A percentile compares a stretch with the other conserved stretches of the same genome.
Conservation (phyloP, 2,888 invertebrate species). For the Polydrusus cervinus region DNA sequence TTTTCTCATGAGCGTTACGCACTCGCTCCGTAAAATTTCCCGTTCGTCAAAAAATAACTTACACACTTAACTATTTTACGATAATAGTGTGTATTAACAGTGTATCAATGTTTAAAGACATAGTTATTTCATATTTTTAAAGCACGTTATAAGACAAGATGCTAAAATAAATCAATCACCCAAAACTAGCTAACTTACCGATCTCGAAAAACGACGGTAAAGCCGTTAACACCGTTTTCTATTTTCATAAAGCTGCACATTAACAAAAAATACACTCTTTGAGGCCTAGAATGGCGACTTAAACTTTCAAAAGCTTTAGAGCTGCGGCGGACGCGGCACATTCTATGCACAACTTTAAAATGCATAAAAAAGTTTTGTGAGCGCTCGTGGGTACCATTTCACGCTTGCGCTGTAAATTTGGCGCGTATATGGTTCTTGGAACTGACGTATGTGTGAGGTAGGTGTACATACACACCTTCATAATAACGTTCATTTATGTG, state of each 20-base stretch:
- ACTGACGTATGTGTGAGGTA: constrained; percentile 21
- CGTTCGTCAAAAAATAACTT: no score
- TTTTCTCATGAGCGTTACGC: no score
- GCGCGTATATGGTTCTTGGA: constrained; percentile 10
- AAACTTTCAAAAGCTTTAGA: constrained; percentile 23
- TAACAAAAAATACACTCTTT: constrained; percentile 4
- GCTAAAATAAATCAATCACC: not conserved
- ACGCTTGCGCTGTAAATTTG: constrained; percentile 21
- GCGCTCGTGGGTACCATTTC: constrained; percentile 12
- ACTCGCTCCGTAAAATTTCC: no score
- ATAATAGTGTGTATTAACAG: no score
- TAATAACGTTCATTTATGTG: constrained; percentile 1
- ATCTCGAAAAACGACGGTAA: not conserved
- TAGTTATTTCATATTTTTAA: no score
- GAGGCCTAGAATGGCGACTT: constrained; percentile 1
- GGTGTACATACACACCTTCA: constrained; percentile 8
- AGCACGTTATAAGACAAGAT: no score
- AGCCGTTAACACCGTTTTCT: not conserved
- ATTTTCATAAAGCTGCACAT: constrained; percentile 9
- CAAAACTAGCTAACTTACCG: constrained; percentile 1
- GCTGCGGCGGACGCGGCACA: constrained; percentile 7
- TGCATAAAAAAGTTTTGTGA: constrained; percentile 28
- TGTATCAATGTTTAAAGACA: no score
- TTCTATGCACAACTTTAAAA: constrained; percentile 28
- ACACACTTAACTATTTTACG: no score